Evolutionary conservation across 1,140 invertebrate species (phyloP).

Genomic region (Coptotermes formosanus): DNA sequence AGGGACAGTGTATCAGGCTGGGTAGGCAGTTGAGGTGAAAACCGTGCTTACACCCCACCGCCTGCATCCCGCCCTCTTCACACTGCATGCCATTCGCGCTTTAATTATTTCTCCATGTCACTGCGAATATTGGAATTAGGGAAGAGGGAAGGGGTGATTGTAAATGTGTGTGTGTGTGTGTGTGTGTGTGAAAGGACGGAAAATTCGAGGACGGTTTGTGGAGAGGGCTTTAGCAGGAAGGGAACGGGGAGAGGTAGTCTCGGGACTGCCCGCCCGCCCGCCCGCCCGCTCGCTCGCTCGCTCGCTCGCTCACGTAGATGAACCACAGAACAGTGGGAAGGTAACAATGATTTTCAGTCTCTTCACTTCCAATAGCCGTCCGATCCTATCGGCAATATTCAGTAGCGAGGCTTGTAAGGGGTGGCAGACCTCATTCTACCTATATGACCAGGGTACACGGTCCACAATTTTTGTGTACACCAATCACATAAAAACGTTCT

Average conservation of each 20-base stretch:
- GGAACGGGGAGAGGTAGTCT: background rate
- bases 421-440: background rate
- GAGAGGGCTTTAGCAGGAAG: background rate
- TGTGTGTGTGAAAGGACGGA: slow-evolving; percentile 31
- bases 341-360: slow-evolving; percentile 21
- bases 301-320: slow-evolving; percentile 24
- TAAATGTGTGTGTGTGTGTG: slow-evolving; percentile 25
- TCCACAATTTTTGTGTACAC: background rate
- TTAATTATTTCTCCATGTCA: slow-evolving; percentile 37
- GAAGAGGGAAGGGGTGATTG: slow-evolving; percentile 26
- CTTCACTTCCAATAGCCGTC: background rate
- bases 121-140: slow-evolving; percentile 36
- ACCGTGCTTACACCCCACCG: background rate
- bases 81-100: slow-evolving; percentile 34
- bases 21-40: slow-evolving; percentile 2
- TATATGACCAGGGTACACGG: background rate
- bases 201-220: slow-evolving; percentile 25
- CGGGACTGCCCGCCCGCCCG: background rate
- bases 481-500: background rate
- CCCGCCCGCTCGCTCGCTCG: slow-evolving; percentile 16
- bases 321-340: slow-evolving; percentile 17
- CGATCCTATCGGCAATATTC: background rate
- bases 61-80: background rate
- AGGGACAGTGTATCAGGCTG: slow-evolving; percentile 6
- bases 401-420: background rate